Evolutionary conservation across 2,888 invertebrate genomes (phyloP).

Genomic region (Schizaphis graminum): DNA sequence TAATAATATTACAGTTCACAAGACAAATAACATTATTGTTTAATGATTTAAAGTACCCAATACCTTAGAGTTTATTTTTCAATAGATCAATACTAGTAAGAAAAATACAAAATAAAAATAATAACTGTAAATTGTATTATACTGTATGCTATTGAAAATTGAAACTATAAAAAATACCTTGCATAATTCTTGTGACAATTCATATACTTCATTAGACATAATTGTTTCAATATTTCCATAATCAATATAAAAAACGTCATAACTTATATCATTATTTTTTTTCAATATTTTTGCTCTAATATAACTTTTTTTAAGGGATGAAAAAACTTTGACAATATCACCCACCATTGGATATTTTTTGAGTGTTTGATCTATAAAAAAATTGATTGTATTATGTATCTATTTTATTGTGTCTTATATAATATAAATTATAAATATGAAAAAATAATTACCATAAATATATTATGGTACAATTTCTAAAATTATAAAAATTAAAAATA

Average conservation of each 20-base stretch:
- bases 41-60: too few relatives aligned
- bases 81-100: too few relatives aligned
- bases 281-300: constrained; percentile 42
- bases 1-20: too few relatives aligned
- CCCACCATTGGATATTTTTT: constrained; percentile 15
- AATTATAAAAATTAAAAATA: too few relatives aligned
- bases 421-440: not conserved
- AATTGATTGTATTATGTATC: not conserved
- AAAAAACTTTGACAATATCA: constrained; percentile 31
- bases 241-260: constrained; percentile 25
- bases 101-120: too few relatives aligned
- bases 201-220: not conserved
- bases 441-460: not conserved
- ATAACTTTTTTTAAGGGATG: not conserved
- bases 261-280: not conserved
- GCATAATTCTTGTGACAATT: constrained; percentile 23
- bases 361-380: constrained; percentile 28
- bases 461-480: not conserved
- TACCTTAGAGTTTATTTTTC: too few relatives aligned
- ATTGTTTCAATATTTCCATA: constrained; percentile 41
- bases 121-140: too few relatives aligned
- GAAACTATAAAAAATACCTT: not conserved
- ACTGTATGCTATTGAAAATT: too few relatives aligned
- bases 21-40: not conserved
- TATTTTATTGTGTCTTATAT: not conserved